Evolutionary conservation across 64 coral and sea anemone species (phyloP).

Genomic region (Montipora cactus): DNA sequence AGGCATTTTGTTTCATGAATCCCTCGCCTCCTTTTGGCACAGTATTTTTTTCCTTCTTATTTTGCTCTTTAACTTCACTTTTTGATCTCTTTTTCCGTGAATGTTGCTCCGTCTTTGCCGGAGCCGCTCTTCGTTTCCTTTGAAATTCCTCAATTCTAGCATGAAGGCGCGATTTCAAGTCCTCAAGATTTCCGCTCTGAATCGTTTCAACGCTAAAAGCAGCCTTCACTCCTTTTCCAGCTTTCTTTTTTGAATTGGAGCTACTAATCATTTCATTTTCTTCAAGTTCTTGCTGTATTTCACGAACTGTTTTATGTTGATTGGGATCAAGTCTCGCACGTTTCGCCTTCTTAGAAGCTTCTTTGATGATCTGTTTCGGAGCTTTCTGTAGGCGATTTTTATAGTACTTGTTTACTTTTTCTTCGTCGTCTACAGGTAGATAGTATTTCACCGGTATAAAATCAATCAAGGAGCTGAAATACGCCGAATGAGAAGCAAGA

Average conservation of each 20-base stretch:
- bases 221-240: not conserved
- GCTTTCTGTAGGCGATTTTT: constrained; percentile 87
- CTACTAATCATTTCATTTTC: not conserved
- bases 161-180: constrained; percentile 78
- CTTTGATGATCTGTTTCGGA: constrained; percentile 94
- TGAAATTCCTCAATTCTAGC: constrained; percentile 79
- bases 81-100: constrained; percentile 80
- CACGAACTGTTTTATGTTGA: constrained; percentile 78
- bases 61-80: constrained; percentile 73
- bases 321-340: constrained; percentile 80
- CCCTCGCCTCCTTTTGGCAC: constrained; percentile 24
- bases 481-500: constrained; percentile 84
- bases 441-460: constrained; percentile 89
- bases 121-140: constrained; percentile 75
- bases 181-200: constrained; percentile 75
- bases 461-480: constrained; percentile 93
- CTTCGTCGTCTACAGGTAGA: constrained; percentile 82
- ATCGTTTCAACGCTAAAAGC: constrained; percentile 92
- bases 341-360: constrained; percentile 90
- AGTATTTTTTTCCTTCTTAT: constrained; percentile 55
- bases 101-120: constrained; percentile 6
- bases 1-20: not conserved
- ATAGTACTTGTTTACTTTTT: constrained; percentile 79
- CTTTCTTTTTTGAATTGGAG: constrained; percentile 16
- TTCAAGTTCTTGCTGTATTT: constrained; percentile 68